These are phyloP conservation scores for Peribatodes rhomboidaria DNA, from an alignment of 2,888 invertebrate genomes.

Conservation along the genomic window DNA sequence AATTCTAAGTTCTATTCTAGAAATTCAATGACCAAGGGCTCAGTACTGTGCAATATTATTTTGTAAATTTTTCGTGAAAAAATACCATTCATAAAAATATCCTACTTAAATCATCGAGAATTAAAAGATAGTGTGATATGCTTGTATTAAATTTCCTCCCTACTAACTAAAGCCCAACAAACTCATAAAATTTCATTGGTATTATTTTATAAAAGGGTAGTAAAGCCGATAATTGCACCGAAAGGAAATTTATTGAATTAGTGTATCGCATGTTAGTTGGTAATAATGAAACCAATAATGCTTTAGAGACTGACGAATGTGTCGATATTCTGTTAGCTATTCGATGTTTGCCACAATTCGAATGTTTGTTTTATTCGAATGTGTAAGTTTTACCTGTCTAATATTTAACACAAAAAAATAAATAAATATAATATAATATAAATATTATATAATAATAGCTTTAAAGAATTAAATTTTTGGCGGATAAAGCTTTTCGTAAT, in stretches of 20 bases:
- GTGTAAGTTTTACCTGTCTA: neutral
- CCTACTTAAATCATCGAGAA: neutral
- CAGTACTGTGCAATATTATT: too few species aligned
- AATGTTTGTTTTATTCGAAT: neutral
- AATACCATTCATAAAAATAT: neutral
- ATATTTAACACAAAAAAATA: too few species aligned
- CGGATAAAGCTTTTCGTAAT: too few species aligned
- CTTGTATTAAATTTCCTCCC: slow-evolving; percentile 2
- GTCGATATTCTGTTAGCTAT: neutral
- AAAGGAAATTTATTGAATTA: slow-evolving; percentile 64
- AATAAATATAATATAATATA: too few species aligned
- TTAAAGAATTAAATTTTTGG: too few species aligned
- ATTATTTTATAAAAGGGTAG: slow-evolving; percentile 49
- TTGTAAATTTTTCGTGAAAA: neutral
- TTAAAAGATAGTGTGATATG: neutral
- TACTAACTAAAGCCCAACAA: slow-evolving; percentile 21
- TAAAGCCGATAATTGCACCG: slow-evolving; percentile 51
- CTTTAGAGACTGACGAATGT: slow-evolving; percentile 15
- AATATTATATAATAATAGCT: too few species aligned
- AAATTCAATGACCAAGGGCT: too few species aligned
- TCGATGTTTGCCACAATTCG: neutral
- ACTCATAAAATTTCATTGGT: slow-evolving; percentile 48
- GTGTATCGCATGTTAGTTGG: slow-evolving; percentile 57
- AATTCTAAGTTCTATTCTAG: too few species aligned
- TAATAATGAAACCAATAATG: slow-evolving; percentile 56